These are phyloP conservation scores for Grammomys dolichurus DNA, from an alignment of 2,113 vertebrate species.

Conservation along the genomic window DNA sequence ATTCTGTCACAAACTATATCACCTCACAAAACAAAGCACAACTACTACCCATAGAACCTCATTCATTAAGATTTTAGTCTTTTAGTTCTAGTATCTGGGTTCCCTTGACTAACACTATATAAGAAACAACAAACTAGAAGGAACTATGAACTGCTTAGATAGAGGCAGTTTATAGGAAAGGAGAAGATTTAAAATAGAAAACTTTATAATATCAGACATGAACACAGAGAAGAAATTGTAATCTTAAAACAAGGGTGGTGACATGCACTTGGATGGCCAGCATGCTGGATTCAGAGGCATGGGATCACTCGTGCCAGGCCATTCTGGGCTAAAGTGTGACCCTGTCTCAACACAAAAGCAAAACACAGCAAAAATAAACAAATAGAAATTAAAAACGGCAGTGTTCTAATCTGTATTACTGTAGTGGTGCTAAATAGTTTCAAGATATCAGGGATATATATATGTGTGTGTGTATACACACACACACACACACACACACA, in stretches of 20 bases:
- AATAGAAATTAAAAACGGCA: not conserved
- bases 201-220: not conserved
- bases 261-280: not conserved
- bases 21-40: not conserved
- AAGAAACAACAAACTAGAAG: not conserved
- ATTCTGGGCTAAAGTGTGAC: not conserved
- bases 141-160: not conserved
- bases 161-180: not conserved
- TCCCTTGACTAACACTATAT: not conserved
- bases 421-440: not conserved
- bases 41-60: not conserved
- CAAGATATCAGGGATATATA: not conserved
- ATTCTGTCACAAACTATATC: not conserved
- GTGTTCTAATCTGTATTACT: not conserved
- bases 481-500: too few species aligned
- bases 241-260: not conserved
- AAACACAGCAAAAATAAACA: not conserved
- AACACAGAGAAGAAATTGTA: conserved; percentile 26
- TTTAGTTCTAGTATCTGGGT: not conserved
- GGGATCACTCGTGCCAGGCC: not conserved
- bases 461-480: too few species aligned
- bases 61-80: not conserved
- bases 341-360: not conserved
- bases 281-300: not conserved
- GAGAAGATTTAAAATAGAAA: not conserved